Conservation (phyloP, 2,797 vertebrate genomes). For the Rhinatrema bivittatum region DNA sequence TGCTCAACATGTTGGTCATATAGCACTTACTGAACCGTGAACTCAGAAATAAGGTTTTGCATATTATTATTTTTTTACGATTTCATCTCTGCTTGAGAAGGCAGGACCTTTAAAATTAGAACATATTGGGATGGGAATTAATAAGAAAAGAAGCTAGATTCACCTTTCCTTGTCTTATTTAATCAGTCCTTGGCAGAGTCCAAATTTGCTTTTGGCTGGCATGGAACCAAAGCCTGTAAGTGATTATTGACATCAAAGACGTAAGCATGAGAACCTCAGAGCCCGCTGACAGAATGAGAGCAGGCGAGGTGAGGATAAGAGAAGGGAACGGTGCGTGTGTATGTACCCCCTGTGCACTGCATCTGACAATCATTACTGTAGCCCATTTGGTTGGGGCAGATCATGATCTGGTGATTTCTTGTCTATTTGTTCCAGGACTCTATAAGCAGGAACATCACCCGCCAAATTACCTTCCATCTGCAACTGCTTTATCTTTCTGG, state of each 20-base stretch:
- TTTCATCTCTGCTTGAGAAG: no score
- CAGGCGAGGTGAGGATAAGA: constrained; percentile 1
- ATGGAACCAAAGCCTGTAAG: background rate
- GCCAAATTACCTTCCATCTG: background rate
- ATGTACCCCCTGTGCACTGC: no score
- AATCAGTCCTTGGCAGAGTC: no score
- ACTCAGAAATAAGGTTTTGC: no score
- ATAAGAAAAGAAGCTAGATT: no score
- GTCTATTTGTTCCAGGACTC: background rate
- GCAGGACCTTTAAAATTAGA: no score
- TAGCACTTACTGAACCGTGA: no score
- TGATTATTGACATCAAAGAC: background rate
- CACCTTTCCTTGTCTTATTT: no score
- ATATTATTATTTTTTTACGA: no score
- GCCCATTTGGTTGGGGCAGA: constrained; percentile 3
- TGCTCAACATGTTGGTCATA: no score
- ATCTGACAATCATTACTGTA: background rate
- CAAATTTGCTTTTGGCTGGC: no score
- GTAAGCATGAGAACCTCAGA: background rate
- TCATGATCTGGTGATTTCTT: fast-evolving
- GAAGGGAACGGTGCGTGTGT: background rate
- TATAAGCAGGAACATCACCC: fast-evolving
- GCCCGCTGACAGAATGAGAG: fast-evolving
- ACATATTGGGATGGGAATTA: no score
- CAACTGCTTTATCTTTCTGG: fast-evolving